These are phyloP conservation scores for Margarornis squamiger DNA, from an alignment of 2,797 vertebrate genomes.

Conservation along the genomic window DNA sequence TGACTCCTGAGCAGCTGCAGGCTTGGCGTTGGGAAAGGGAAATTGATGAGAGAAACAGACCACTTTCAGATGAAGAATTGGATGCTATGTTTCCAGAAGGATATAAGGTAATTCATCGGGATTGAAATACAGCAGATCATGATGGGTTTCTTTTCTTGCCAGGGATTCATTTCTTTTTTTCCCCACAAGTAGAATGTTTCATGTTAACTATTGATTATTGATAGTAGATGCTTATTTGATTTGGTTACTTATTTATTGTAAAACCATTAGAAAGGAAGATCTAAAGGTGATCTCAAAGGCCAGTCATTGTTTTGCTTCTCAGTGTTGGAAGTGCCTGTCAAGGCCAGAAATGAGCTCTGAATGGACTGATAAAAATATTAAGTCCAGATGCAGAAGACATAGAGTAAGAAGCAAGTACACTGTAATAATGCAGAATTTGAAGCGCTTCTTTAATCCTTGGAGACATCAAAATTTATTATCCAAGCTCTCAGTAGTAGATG, in stretches of 20 bases:
- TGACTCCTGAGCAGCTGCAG: slow-evolving; percentile 98
- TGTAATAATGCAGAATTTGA: background rate
- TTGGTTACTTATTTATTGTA: background rate
- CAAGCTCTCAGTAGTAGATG: background rate
- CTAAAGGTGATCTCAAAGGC: background rate
- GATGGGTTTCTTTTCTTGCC: background rate
- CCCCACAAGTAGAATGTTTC: background rate
- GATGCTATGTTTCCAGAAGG: slow-evolving; percentile 99
- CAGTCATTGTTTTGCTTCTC: background rate
- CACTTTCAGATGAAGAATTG: slow-evolving; percentile 95
- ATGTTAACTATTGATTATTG: background rate
- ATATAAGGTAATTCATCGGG: slow-evolving; percentile 85
- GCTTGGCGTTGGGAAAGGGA: slow-evolving; percentile 99
- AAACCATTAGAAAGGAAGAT: background rate
- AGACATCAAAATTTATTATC: background rate
- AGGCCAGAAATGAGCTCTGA: background rate
- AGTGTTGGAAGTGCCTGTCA: background rate
- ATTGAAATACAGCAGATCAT: background rate
- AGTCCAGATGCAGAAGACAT: background rate
- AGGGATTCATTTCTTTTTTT: no score
- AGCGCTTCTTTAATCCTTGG: background rate
- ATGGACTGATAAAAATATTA: background rate
- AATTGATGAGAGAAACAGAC: slow-evolving; percentile 96
- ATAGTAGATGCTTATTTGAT: background rate
- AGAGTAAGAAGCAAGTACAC: background rate